A percentile compares a stretch with the other conserved stretches of the same genome.
Evolutionary conservation across 2,888 invertebrate species (phyloP).

Genomic region (Eumacrocentrus americanus): DNA sequence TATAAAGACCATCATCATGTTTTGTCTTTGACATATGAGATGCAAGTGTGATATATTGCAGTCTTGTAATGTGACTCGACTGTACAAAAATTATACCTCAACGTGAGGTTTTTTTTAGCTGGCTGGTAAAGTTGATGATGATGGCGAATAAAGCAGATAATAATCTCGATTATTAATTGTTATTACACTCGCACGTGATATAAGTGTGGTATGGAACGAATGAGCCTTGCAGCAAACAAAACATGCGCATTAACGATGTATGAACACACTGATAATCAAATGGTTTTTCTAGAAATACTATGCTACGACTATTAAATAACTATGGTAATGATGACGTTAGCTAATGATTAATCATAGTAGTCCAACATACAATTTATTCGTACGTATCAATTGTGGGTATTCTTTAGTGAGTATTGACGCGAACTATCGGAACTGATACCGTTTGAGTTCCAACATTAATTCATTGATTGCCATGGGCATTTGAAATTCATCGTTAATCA

Average conservation of each 20-base stretch:
- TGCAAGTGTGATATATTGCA: too few relatives aligned
- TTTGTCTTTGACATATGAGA: too few relatives aligned
- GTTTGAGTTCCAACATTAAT: not conserved
- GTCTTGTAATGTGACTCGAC: too few relatives aligned
- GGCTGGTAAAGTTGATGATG: not conserved
- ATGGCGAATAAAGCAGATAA: not conserved
- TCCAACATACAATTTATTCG: slow-evolving; percentile 8
- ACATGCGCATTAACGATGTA: not conserved
- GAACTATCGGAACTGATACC: not conserved
- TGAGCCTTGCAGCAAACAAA: slow-evolving; percentile 44
- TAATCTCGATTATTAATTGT: slow-evolving; percentile 22
- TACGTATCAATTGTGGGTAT: slow-evolving; percentile 29
- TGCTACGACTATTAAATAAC: slow-evolving; percentile 14
- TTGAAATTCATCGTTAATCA: not conserved
- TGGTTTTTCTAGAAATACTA: slow-evolving; percentile 28
- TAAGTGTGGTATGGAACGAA: slow-evolving; percentile 10
- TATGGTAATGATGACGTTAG: slow-evolving; percentile 18
- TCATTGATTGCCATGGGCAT: not conserved
- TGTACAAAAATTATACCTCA: too few relatives aligned
- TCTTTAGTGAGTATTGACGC: not conserved
- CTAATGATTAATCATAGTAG: slow-evolving; percentile 21
- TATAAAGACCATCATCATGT: too few relatives aligned
- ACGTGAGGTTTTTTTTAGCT: not conserved
- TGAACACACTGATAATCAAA: slow-evolving; percentile 36
- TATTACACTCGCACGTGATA: slow-evolving; percentile 17